These are phyloP conservation scores for Cercocebus atys DNA, from an alignment of 2,113 vertebrate species.

Conservation along the genomic window DNA sequence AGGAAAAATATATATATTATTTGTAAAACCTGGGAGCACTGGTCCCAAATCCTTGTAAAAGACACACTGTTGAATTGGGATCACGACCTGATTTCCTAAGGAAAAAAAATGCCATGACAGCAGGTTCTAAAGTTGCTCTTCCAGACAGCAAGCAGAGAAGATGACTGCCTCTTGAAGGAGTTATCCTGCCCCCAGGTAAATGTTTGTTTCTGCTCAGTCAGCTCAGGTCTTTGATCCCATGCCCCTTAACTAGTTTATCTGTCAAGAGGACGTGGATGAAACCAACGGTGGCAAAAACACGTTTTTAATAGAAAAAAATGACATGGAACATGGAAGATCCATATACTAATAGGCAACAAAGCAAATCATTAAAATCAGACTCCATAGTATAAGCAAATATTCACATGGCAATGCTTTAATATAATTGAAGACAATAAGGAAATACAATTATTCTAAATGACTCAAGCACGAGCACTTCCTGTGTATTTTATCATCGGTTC, in stretches of 20 bases:
- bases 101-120: slow-evolving; percentile 4
- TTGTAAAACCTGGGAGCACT: neutral
- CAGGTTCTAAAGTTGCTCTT: neutral
- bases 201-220: neutral
- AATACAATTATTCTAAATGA: slow-evolving; percentile 6
- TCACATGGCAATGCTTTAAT: neutral
- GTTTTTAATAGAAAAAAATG: slow-evolving; percentile 20
- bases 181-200: neutral
- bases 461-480: neutral
- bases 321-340: neutral
- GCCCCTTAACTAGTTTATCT: neutral
- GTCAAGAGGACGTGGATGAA: neutral
- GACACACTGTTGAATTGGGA: neutral
- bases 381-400: neutral
- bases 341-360: neutral
- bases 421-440: slow-evolving; percentile 14
- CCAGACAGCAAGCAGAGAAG: neutral
- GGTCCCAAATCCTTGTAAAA: neutral
- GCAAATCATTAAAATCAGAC: neutral
- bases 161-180: neutral
- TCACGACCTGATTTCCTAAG: neutral
- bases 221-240: neutral
- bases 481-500: neutral
- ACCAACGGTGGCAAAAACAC: neutral
- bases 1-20: neutral